phyloP scores from a whole-genome alignment of 2,113 vertebrate species.

The Mungos mungo region DNA sequence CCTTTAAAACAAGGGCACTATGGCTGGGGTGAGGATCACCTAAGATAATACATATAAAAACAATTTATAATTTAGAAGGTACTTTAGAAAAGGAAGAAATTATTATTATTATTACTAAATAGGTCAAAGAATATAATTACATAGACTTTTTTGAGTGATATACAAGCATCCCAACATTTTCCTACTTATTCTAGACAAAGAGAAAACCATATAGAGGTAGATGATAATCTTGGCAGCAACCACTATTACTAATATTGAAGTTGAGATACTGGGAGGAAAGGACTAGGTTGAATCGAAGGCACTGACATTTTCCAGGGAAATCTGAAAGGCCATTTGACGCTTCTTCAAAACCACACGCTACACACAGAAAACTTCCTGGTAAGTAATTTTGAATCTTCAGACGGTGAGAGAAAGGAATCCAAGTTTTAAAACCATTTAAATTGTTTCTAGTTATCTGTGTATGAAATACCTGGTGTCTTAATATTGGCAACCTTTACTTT shows the following conservation, averaged over 20 bases:
- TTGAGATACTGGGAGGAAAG: background rate
- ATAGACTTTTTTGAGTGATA: background rate
- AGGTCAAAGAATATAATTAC: background rate
- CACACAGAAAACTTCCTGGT: background rate
- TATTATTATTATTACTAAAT: background rate
- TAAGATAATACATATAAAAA: background rate
- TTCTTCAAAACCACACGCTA: background rate
- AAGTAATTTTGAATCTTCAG: slow-evolving; percentile 18
- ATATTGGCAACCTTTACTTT: background rate
- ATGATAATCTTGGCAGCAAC: background rate
- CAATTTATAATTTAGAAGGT: background rate
- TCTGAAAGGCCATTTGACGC: background rate
- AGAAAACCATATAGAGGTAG: background rate
- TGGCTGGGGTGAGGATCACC: background rate
- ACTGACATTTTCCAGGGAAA: background rate
- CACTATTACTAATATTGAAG: background rate
- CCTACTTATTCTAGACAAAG: background rate
- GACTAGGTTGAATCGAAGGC: background rate
- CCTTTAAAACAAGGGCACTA: background rate
- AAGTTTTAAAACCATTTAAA: background rate
- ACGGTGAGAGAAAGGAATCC: background rate
- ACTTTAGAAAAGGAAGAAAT: background rate
- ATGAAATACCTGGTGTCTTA: background rate
- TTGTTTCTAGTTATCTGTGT: background rate
- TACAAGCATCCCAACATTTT: background rate